phyloP scores from a whole-genome alignment of 2,113 vertebrate species.

The Cololabis saira region DNA sequence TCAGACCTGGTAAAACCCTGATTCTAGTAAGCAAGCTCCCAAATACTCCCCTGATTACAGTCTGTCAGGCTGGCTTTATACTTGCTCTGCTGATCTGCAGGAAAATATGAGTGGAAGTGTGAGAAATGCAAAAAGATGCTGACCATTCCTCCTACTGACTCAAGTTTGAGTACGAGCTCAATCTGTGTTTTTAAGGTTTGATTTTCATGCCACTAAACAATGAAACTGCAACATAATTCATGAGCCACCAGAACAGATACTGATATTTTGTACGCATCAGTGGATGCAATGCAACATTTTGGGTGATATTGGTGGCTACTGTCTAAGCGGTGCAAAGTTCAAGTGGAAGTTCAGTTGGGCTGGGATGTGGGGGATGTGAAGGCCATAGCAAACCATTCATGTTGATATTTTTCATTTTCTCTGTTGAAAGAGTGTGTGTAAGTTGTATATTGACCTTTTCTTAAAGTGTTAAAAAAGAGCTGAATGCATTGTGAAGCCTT shows the following conservation, averaged over 20 bases:
- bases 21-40: background rate
- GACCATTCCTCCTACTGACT: too few species aligned
- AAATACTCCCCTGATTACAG: too few species aligned
- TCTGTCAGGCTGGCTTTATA: background rate
- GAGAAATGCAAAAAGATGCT: too few species aligned
- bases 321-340: background rate
- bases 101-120: too few species aligned
- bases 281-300: background rate
- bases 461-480: background rate
- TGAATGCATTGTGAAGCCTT: conserved; percentile 37
- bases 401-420: background rate
- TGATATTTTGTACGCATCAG: background rate
- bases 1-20: conserved; percentile 12
- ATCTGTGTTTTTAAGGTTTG: background rate
- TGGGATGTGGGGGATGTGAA: background rate
- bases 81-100: conserved; percentile 1
- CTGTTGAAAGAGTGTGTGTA: background rate
- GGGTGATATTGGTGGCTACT: background rate
- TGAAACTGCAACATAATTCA: background rate
- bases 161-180: too few species aligned
- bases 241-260: background rate
- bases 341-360: background rate
- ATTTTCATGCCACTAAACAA: conserved; percentile 4
- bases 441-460: background rate
- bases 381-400: background rate